These are phyloP conservation scores for Cairina moschata DNA, from an alignment of 2,113 vertebrate genomes.

Conservation along the genomic window DNA sequence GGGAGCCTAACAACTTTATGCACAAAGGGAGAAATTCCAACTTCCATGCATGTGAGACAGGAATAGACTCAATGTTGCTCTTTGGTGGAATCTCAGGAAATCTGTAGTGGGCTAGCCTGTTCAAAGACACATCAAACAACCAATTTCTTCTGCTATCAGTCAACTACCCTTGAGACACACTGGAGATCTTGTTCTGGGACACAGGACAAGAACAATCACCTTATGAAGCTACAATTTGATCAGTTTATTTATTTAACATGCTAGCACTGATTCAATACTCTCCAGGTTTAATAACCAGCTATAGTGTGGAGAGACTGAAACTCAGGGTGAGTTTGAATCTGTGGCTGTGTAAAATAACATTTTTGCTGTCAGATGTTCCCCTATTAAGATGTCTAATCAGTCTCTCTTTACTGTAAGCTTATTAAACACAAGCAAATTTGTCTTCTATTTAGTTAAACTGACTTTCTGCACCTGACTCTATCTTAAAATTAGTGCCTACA, in stretches of 20 bases:
- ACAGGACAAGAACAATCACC: not conserved
- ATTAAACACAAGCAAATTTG: not conserved
- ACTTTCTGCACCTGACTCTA: not conserved
- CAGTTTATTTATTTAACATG: rapidly evolving
- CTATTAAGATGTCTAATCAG: not conserved
- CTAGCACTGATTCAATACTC: not conserved
- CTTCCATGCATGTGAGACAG: rapidly evolving
- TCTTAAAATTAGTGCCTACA: not conserved
- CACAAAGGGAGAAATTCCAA: rapidly evolving
- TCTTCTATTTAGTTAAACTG: not conserved
- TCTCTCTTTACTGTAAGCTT: not conserved
- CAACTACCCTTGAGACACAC: not conserved
- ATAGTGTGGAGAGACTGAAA: not conserved
- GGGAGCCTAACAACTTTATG: not conserved
- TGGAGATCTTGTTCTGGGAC: not conserved
- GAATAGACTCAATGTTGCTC: not conserved
- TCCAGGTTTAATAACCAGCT: not conserved
- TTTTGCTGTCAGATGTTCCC: not conserved
- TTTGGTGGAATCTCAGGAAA: not conserved
- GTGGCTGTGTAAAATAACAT: not conserved
- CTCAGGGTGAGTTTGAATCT: not conserved
- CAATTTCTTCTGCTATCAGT: not conserved
- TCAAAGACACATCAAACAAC: not conserved
- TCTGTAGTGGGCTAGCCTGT: not conserved
- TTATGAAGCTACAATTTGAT: not conserved